Conservation (phyloP, 2,888 invertebrate species). For the Mechanitis messenoides region DNA sequence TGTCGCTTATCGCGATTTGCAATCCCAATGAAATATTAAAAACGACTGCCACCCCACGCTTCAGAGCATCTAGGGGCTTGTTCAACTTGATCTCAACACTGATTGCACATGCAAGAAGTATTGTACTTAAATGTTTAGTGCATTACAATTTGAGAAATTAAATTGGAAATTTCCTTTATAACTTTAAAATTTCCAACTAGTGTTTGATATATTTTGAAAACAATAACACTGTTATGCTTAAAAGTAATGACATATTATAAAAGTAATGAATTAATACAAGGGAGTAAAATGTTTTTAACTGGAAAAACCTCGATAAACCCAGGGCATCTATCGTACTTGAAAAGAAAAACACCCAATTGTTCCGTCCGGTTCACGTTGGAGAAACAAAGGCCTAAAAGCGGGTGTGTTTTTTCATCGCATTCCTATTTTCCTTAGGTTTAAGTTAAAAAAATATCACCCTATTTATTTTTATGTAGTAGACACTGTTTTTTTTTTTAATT, state of each 20-base stretch:
- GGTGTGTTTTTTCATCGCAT: slow-evolving; percentile 44
- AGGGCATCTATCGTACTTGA: slow-evolving; percentile 27
- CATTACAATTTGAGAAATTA: background rate
- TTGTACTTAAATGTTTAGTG: slow-evolving; percentile 1
- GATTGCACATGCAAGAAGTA: slow-evolving; percentile 19
- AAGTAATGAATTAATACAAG: background rate
- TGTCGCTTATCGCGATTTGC: slow-evolving; percentile 49
- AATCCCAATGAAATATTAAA: slow-evolving; percentile 44
- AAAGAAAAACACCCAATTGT: slow-evolving; percentile 46
- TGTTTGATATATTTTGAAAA: background rate
- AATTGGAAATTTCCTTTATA: background rate
- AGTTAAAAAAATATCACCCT: slow-evolving; percentile 23
- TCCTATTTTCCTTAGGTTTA: slow-evolving; percentile 33
- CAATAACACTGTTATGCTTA: background rate
- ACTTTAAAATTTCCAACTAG: background rate
- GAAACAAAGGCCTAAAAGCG: slow-evolving; percentile 45
- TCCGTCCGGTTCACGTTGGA: slow-evolving; percentile 41
- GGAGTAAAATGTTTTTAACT: slow-evolving; percentile 22
- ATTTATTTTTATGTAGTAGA: background rate
- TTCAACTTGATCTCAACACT: slow-evolving; percentile 27
- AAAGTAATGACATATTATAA: background rate
- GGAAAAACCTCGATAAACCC: slow-evolving; percentile 22
- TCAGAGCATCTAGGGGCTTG: slow-evolving; percentile 14
- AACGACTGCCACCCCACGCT: slow-evolving; percentile 26
- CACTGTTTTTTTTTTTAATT: background rate